Evolutionary conservation across 2,797 vertebrate genomes (phyloP), one percentile per base, ranked within the genome.

Genomic region (Lagodon rhomboides): DNA sequence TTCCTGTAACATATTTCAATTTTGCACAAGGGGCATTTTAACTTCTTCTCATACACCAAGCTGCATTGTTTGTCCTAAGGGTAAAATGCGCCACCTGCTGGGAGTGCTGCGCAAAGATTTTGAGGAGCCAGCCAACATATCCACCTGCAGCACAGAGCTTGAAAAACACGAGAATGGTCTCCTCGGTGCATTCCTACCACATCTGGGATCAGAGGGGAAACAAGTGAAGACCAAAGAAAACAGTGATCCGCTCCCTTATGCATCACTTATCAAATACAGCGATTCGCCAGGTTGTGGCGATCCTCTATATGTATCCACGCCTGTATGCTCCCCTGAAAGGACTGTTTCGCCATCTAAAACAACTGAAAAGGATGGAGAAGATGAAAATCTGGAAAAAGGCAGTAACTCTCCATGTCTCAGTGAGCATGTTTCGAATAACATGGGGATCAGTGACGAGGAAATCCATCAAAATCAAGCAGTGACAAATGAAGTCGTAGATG

Each of bases 71-170:
- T 90, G 82, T 78, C 87, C 92, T 79, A 63, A 99, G 98, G 91
- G 55, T 61, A 99, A 98, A 96, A 98, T 99, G 98, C 96, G 94
- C 82, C 95, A 93, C 60, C 95, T 98, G 72, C 87, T 99, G 93
- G 97, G 95, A 11, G 75, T 93, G 5, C 93, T 99, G 44, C 96
- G 94, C 82, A 86, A 94, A 73, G 97, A 98, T 44, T 93, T 99
- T 0, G 86, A 96, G 69, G 95, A 90, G 20, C 77, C 88, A 54
- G 53, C 56, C 64, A 77, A 84, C 50, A 77, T 62, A 17, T 71
- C 85, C 61, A 65, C 49, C 43, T 82, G 65, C 20, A 47, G 53
- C 7, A 16, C 83, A 71, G 77, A 87, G 16, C 51, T 68, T 25
- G 75, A 84, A 68, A 87, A 50, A 63, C 82, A 55, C 4, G 78